Evolutionary conservation across 2,113 vertebrate species (phyloP).

Genomic region (Acanthochromis polyacanthus): DNA sequence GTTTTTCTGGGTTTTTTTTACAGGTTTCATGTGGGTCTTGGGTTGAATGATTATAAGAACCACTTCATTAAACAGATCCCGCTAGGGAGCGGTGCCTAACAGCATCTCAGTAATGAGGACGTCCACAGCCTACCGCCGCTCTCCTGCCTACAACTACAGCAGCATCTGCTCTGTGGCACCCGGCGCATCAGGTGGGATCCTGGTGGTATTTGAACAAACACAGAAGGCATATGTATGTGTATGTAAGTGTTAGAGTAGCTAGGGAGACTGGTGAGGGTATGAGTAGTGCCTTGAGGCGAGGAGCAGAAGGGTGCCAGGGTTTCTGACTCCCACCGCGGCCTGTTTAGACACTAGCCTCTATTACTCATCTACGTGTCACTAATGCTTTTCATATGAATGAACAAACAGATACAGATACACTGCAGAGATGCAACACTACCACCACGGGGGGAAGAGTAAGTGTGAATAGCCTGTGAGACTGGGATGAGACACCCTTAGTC

Average conservation of each 20-base stretch:
- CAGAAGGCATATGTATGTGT: conserved; percentile 59
- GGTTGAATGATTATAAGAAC: conserved; percentile 34
- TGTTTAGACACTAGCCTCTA: conserved; percentile 63
- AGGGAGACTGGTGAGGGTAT: conserved; percentile 55
- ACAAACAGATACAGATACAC: conserved; percentile 72
- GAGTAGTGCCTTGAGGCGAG: conserved; percentile 65
- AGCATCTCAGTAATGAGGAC: conserved; percentile 54
- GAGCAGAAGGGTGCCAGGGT: conserved; percentile 60
- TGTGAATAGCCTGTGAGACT: conserved; percentile 65
- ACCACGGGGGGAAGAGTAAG: conserved; percentile 53
- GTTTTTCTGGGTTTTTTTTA: background rate
- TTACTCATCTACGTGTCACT: conserved; percentile 77
- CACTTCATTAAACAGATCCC: conserved; percentile 41
- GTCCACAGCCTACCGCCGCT: conserved; percentile 30
- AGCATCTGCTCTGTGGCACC: conserved; percentile 71
- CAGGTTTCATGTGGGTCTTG: conserved; percentile 3
- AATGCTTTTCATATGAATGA: conserved; percentile 76
- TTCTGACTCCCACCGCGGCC: conserved; percentile 59
- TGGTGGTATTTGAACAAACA: conserved; percentile 56
- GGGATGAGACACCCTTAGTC: conserved; percentile 69
- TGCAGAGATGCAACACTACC: conserved; percentile 53
- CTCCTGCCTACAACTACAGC: conserved; percentile 43
- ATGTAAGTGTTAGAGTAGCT: conserved; percentile 48
- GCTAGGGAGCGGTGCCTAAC: conserved; percentile 28
- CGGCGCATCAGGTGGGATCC: conserved; percentile 66